Evolutionary conservation across 1,140 invertebrate genomes (phyloP).

Genomic region (Ectropis grisescens): DNA sequence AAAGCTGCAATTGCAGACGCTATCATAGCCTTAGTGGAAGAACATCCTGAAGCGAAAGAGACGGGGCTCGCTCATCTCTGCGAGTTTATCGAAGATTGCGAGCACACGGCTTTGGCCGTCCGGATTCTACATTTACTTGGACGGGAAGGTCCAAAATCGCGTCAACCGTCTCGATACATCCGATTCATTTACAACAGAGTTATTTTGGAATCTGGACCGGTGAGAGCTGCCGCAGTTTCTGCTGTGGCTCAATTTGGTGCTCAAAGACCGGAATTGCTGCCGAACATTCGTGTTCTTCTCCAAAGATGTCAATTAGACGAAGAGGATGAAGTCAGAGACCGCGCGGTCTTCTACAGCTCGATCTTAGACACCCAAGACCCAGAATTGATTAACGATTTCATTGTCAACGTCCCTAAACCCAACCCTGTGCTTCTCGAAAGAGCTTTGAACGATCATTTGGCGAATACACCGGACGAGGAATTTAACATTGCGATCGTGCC

Average conservation of each 20-base stretch:
- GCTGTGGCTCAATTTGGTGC: constrained; percentile 98
- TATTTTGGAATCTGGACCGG: constrained; percentile 95
- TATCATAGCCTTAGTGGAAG: constrained; percentile 97
- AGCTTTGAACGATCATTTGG: constrained; percentile 87
- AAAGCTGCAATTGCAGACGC: constrained; percentile 99
- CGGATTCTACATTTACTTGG: constrained; percentile 97
- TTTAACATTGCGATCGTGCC: constrained; percentile 95
- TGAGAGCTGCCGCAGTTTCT: constrained; percentile 95
- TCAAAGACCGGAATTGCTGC: constrained; percentile 90
- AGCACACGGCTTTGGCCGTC: constrained; percentile 97
- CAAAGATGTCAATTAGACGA: constrained; percentile 95
- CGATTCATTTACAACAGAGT: constrained; percentile 99
- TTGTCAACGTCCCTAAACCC: constrained; percentile 82
- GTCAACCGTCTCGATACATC: constrained; percentile 95
- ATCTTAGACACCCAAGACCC: constrained; percentile 79
- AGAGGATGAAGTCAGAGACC: constrained; percentile 98
- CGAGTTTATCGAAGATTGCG: constrained; percentile 99
- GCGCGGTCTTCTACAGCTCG: constrained; percentile 96
- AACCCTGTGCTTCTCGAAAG: constrained; percentile 91
- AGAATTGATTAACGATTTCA: constrained; percentile 85
- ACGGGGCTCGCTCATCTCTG: constrained; percentile 96
- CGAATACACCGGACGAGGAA: constrained; percentile 75
- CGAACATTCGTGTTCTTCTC: constrained; percentile 87
- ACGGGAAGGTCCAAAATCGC: constrained; percentile 95
- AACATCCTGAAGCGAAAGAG: constrained; percentile 93